Evolutionary conservation across 1,140 invertebrate genomes (phyloP), one percentile per base, ranked within the genome.

Genomic region (Amyelois transitella): DNA sequence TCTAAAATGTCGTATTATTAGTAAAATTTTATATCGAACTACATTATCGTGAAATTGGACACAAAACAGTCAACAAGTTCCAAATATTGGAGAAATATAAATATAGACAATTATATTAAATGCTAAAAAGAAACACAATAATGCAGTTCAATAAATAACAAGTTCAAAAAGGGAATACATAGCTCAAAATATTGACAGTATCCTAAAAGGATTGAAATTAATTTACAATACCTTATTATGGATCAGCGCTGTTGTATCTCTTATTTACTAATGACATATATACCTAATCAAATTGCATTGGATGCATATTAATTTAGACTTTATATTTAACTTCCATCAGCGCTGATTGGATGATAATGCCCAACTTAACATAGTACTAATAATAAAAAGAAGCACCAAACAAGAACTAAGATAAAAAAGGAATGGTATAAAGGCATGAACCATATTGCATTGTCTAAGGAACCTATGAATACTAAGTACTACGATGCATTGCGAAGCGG

Each of bases 71-170:
- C 67, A 80, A 82, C 69, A 76, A 69, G 62, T 72, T 72, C 64
- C 62, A 76, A 80, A 75, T 81, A 81, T 77, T 77, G 75, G 72
- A 82, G 77, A 68, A 72, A 69, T 70, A 69, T 68, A 69, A 69
- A 71, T 62, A 70, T 58, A 74, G 49, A 64, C 67, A 52, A 67
- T 62, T 70, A 70, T 60, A 47, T 55, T 56, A 72, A 69, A 51
- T 62, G 62, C 72, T 63, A 53, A 68, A 72, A 77, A 73, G 50
- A 47, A 69, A 55, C 69, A 81, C 65, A 72, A 79, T 79, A 81
- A 80, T 72, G 77, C 68, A 75, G 75, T 81, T 81, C 71, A 79
- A 75, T 74, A 51, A 60, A 71, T 64, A 73, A 77, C 63, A 70
- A 74, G 45, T 66, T 69, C 58, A 64, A 65, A 68, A 66, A 55